Conservation (phyloP, 2,888 invertebrate species). For the Dromius quadrimaculatus region DNA sequence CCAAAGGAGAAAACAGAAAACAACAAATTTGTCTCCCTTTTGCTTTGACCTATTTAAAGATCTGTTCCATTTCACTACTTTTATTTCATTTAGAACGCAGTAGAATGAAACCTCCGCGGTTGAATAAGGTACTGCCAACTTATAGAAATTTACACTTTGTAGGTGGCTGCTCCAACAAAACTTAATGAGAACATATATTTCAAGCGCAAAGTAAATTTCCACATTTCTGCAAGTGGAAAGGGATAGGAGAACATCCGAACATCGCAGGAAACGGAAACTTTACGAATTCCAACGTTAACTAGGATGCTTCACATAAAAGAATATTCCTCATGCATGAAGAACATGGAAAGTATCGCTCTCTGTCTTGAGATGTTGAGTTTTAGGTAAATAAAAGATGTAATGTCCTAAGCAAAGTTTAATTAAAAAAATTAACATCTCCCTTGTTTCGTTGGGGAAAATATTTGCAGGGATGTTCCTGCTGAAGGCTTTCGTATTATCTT, state of each 20-base stretch:
- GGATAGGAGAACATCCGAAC: slow-evolving; percentile 27
- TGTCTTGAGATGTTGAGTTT: slow-evolving; percentile 29
- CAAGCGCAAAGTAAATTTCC: slow-evolving; percentile 40
- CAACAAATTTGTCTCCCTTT: slow-evolving; percentile 4
- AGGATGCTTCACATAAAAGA: slow-evolving; percentile 48
- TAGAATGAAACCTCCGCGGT: background rate
- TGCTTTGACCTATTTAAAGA: slow-evolving; percentile 7
- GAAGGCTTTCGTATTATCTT: slow-evolving; percentile 14
- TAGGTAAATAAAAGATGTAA: slow-evolving; percentile 40
- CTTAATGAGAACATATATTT: slow-evolving; percentile 49
- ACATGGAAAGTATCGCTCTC: too few species aligned
- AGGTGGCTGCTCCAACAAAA: slow-evolving; percentile 41
- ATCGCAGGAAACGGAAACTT: slow-evolving; percentile 35
- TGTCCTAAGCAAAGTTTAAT: slow-evolving; percentile 44
- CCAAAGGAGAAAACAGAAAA: slow-evolving; percentile 4
- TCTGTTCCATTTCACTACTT: slow-evolving; percentile 22
- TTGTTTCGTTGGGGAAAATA: slow-evolving; percentile 34
- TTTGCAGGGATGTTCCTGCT: slow-evolving; percentile 16
- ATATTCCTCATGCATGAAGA: slow-evolving; percentile 38
- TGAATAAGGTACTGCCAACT: slow-evolving; percentile 19
- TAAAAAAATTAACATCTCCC: slow-evolving; percentile 42
- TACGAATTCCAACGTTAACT: slow-evolving; percentile 48
- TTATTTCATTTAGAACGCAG: slow-evolving; percentile 10
- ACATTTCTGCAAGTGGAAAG: slow-evolving; percentile 40
- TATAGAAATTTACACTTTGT: slow-evolving; percentile 45